These are phyloP conservation scores for Scalopus aquaticus DNA, from an alignment of 2,113 vertebrate species.

Conservation along the genomic window DNA sequence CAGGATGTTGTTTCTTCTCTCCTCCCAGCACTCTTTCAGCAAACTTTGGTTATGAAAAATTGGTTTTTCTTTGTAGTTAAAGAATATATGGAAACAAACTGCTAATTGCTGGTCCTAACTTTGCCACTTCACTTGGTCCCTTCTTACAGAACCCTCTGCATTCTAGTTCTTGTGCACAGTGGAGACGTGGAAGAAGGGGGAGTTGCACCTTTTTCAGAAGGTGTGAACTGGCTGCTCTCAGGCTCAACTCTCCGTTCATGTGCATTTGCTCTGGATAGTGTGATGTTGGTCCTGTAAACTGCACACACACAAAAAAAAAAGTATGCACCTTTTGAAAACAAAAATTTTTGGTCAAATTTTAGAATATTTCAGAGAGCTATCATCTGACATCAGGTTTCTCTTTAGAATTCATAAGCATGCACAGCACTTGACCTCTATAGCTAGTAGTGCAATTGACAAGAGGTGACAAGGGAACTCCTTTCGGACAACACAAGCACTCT, in stretches of 20 bases:
- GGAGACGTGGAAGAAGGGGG: neutral
- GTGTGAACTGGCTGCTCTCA: neutral
- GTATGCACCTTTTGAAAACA: neutral
- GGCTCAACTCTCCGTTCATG: neutral
- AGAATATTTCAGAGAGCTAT: neutral
- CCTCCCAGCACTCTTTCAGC: neutral
- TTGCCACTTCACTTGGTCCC: neutral
- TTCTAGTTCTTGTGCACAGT: neutral
- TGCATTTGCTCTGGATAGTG: rapidly evolving
- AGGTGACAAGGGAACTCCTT: neutral
- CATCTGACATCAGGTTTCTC: neutral
- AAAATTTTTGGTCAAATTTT: neutral
- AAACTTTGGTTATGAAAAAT: neutral
- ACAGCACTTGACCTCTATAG: neutral
- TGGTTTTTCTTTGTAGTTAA: too few species aligned
- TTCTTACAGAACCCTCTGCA: neutral
- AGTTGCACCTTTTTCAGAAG: neutral
- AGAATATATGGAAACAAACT: too few species aligned
- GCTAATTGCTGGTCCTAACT: neutral
- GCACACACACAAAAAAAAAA: too few species aligned
- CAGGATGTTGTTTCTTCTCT: neutral
- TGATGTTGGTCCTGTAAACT: neutral
- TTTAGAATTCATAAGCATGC: neutral
- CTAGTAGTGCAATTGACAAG: too few species aligned
- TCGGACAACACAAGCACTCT: rapidly evolving